Evolutionary conservation across 2,113 vertebrate species (phyloP), one percentile per base, ranked within the genome.

Genomic region (Merops nubicus): DNA sequence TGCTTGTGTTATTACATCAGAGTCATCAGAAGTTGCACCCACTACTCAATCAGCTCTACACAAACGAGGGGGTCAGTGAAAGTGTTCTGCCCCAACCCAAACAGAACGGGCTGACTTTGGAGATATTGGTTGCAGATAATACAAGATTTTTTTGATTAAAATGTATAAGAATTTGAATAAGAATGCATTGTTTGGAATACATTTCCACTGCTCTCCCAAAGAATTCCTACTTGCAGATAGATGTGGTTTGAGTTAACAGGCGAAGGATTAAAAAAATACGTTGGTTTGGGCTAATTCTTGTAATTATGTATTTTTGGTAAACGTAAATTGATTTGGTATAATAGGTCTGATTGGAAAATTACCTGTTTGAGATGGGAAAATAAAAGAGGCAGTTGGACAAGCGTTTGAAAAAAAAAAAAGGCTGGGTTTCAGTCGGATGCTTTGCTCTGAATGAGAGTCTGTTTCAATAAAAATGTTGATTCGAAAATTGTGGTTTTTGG

Each of bases 111-210:
- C 97, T 97, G 95, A 87, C 97, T 97, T 97, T 22, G 31, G 85
- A 92, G 97, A 98, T 97, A 98, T 97, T 98, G 97, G 96, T 96
- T 97, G 96, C 98, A 98, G 98, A 98, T 98, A 98, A 98, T 97
- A 57, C 97, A 98, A 98, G 91, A 97, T 96, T 97, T 93, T 98
- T 97, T 97, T 97, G 93, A 98, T 98, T 98, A 98, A 96, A 95
- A 97, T 31, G 33, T 77, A 97, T 97, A 97, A 97, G 96, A 98
- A 97, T 98, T 96, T 97, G 95, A 98, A 97, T 97, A 98, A 97
- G 98, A 98, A 98, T 97, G 97, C 95, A 96, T 98, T 98, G 98
- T 98, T 98, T 98, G 97, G 97, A 97, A 98, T 97, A 97, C 68
- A 79, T 88, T 95, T 94, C 95, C 96, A 97, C 80, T 85, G 94